Conservation (phyloP, 2,113 vertebrate genomes). For the Ceratotherium simum region DNA sequence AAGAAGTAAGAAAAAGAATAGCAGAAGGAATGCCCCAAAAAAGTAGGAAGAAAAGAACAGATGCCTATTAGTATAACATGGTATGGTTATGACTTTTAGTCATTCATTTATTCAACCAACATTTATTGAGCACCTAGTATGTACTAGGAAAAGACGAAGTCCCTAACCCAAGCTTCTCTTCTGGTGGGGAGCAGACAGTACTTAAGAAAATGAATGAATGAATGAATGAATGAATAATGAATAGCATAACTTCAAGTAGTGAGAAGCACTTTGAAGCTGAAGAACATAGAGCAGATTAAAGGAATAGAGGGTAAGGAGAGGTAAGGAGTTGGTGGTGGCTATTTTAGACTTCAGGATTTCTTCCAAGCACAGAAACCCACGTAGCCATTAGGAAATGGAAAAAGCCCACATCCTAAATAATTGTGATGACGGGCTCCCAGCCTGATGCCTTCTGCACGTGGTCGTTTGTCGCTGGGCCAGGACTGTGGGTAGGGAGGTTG, state of each 20-base stretch:
- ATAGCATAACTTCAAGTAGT: background rate
- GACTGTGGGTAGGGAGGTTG: background rate
- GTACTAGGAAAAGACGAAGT: background rate
- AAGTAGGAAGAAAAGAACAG: background rate
- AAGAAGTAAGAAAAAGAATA: background rate
- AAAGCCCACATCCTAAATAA: constrained; percentile 73
- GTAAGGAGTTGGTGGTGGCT: background rate
- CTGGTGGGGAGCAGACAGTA: background rate
- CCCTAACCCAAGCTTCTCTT: background rate
- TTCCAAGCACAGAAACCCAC: constrained; percentile 73
- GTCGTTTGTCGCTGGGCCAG: background rate
- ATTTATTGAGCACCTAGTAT: background rate
- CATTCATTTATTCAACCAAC: background rate
- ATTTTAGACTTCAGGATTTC: constrained; percentile 58
- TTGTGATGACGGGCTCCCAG: background rate
- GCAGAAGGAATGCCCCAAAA: background rate
- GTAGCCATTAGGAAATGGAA: constrained; percentile 69
- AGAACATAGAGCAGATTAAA: background rate
- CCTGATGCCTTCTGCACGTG: background rate
- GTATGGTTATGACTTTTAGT: background rate
- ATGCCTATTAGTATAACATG: background rate
- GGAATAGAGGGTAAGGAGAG: background rate
- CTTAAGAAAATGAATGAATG: background rate
- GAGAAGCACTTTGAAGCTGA: background rate
- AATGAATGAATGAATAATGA: background rate